A percentile compares a stretch with the other conserved stretches of the same genome.
Conservation (phyloP, 2,113 vertebrate species). For the Gymnogyps californianus region DNA sequence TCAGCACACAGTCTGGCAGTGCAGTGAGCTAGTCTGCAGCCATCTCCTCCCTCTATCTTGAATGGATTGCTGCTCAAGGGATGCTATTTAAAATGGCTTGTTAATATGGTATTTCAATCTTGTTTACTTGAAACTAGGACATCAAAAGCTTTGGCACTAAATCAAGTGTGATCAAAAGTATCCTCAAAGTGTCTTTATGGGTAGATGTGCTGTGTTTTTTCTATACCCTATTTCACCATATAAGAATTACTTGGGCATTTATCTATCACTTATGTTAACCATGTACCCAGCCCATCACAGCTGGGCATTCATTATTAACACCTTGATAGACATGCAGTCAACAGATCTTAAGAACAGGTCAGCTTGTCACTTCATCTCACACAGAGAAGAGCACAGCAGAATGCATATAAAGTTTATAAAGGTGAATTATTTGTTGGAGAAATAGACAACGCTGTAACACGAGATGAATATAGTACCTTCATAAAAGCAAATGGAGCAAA, state of each 20-base stretch:
- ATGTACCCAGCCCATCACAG: not conserved
- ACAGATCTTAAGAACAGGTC: not conserved
- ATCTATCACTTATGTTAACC: not conserved
- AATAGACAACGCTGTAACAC: not conserved
- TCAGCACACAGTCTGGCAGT: not conserved
- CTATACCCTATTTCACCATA: not conserved
- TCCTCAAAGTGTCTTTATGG: not conserved
- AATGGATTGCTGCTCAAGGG: not conserved
- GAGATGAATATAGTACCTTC: not conserved
- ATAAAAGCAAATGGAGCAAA: slow-evolving; percentile 6
- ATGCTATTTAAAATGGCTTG: not conserved
- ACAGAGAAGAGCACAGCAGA: not conserved
- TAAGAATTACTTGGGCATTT: not conserved
- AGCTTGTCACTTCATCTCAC: not conserved
- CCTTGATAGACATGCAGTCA: not conserved
- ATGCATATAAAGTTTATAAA: not conserved
- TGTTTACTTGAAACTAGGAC: not conserved
- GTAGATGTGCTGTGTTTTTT: not conserved
- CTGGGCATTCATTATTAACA: not conserved
- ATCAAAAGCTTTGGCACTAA: not conserved
- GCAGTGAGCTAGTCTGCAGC: not conserved
- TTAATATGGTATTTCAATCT: not conserved
- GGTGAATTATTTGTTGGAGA: not conserved
- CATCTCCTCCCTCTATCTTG: not conserved
- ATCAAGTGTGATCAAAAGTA: not conserved